These are phyloP conservation scores for Pygoscelis antarcticus DNA, from an alignment of 2,113 vertebrate species.

Conservation along the genomic window DNA sequence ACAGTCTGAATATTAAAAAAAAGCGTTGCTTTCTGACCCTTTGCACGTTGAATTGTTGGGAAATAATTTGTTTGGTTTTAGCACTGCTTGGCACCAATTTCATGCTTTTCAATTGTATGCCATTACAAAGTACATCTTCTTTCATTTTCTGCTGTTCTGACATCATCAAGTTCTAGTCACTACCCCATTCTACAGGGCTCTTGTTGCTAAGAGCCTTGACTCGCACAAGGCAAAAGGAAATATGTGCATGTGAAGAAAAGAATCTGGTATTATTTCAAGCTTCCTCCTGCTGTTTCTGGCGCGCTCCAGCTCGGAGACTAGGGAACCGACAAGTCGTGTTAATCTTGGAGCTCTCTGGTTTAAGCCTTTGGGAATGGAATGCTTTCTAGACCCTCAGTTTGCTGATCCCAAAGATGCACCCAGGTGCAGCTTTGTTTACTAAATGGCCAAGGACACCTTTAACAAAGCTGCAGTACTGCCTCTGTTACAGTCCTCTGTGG, in stretches of 20 bases:
- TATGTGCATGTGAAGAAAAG: neutral
- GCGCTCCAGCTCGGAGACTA: neutral
- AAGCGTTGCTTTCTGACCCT: neutral
- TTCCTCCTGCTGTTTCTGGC: neutral
- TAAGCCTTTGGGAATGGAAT: neutral
- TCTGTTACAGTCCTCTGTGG: neutral
- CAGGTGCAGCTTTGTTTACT: neutral
- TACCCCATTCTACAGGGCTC: neutral
- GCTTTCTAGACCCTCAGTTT: neutral
- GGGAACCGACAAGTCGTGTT: neutral
- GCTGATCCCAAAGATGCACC: neutral
- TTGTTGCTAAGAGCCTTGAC: conserved; percentile 29
- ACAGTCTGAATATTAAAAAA: neutral
- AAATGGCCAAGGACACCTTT: neutral
- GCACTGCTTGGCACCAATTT: conserved; percentile 4
- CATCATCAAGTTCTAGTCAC: conserved; percentile 25
- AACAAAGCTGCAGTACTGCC: neutral
- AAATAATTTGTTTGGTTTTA: conserved; percentile 21
- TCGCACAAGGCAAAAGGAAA: neutral
- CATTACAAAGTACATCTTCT: conserved; percentile 13
- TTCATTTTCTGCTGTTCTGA: conserved; percentile 35
- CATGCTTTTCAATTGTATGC: neutral
- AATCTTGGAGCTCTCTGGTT: neutral
- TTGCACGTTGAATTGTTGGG: neutral
- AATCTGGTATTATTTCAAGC: neutral